phyloP scores from a whole-genome alignment of 2,113 vertebrate genomes.

The Lethenteron reissneri region DNA sequence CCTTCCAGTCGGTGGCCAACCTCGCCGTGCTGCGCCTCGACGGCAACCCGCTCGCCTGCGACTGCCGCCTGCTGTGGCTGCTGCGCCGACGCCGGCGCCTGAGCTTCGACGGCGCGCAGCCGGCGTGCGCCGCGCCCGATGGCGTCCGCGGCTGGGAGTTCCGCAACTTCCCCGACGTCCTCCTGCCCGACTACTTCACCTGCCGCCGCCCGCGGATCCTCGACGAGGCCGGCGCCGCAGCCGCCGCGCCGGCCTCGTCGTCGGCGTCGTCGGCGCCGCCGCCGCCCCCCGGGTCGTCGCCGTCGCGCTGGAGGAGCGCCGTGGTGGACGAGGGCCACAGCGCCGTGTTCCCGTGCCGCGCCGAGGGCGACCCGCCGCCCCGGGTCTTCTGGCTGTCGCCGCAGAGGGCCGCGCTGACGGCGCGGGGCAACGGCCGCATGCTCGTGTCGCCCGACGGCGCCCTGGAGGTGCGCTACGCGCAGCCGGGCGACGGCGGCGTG shows the following conservation, averaged over 20 bases:
- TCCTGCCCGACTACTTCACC: conserved; percentile 35
- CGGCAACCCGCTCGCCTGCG: conserved; percentile 8
- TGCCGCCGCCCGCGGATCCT: conserved; percentile 36
- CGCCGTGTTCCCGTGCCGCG: not conserved
- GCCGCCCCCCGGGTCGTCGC: too few species aligned
- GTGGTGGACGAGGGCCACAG: not conserved
- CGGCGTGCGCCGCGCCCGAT: conserved; percentile 33
- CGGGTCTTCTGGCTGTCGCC: not conserved
- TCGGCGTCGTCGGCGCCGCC: too few species aligned
- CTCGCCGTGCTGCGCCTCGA: conserved; percentile 7
- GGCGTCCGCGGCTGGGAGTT: conserved; percentile 26
- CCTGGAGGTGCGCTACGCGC: not conserved
- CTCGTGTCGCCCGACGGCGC: conserved; percentile 1
- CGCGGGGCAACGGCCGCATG: not conserved
- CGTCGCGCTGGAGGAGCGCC: too few species aligned
- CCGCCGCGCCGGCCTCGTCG: not conserved
- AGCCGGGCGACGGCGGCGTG: conserved; percentile 3
- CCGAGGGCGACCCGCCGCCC: not conserved
- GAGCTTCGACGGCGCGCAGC: conserved; percentile 38
- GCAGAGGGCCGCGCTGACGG: not conserved
- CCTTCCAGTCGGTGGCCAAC: conserved; percentile 4
- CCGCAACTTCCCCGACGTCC: conserved; percentile 36
- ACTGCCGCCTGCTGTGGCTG: conserved; percentile 26
- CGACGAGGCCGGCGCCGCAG: conserved; percentile 12
- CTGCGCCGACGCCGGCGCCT: conserved; percentile 28